Base-by-base conservation (phyloP, 1,140 invertebrate species). In the Drosophila leontia region DNA sequence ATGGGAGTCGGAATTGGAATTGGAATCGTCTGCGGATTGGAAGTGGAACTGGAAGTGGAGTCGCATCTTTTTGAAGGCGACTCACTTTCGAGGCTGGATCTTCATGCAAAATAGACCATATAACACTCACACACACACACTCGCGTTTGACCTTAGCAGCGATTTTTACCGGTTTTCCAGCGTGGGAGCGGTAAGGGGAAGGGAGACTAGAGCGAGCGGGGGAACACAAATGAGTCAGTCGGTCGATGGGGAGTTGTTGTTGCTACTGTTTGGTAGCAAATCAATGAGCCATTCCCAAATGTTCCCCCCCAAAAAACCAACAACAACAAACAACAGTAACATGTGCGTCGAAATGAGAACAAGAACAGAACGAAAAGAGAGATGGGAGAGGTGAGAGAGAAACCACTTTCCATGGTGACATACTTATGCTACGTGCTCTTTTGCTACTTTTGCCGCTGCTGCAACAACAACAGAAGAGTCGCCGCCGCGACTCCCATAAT, bases 371-470 rank as follows among this genome's bases (percentile, higher is more conserved):
- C 57, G 57, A 69, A 44, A 68, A 80, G 57, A 77, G 63, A 58
- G 47, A 23, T 60, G 60, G 58, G 57, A 72, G 64, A 81, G 65
- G 60, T 55, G 57, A 72, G 64, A 81, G 65, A 83, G 76, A 90
- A 90, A 90, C 86, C 85, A 90, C 85, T 90, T 90, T 90, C 85
- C 85, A 90, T 88, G 82, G 75, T 90, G 85, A 90, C 85, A 90
- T 69, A 90, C 85, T 90, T 79, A 75, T 90, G 81, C 78, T 88
- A 88, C 85, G 85, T 88, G 85, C 85, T 90, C 84, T 88, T 90
- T 88, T 84, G 80, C 85, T 90, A 85, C 85, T 88, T 84, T 85
- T 81, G 84, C 75, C 78, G 72, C 71, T 67, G 80, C 78, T 67
- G 65, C 79, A 75, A 65, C 77, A 81, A 75, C 78, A 75, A 50